Percentiles rank a stretch among this genome's conserved stretches.
Conservation (phyloP, 2,888 invertebrate species). For the Lathronympha strigana region DNA sequence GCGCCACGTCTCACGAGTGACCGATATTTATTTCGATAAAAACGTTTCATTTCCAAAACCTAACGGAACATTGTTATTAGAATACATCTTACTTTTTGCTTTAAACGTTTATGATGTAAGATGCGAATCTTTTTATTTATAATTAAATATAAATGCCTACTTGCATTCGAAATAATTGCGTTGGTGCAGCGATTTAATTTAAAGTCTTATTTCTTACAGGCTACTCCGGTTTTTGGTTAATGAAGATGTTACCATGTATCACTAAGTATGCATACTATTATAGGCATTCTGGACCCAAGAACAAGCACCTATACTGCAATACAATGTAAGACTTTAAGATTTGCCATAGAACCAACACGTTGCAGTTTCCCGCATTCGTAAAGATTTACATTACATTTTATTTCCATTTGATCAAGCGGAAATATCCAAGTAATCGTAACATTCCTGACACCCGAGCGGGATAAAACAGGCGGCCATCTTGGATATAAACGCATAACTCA, state of each 20-base stretch:
- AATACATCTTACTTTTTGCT: not conserved
- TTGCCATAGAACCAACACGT: not conserved
- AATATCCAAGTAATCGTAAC: conserved; percentile 59
- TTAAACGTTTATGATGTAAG: not conserved
- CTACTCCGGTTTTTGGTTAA: not conserved
- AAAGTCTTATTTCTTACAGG: not conserved
- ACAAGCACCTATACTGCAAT: not conserved
- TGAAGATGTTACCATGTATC: conserved; percentile 7
- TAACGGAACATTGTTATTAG: conserved; percentile 26
- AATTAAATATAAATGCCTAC: not conserved
- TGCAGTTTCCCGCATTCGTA: not conserved
- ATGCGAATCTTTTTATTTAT: not conserved
- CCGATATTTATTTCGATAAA: conserved; percentile 37
- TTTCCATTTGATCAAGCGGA: conserved; percentile 50
- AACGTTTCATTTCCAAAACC: conserved; percentile 25
- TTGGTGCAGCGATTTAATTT: not conserved
- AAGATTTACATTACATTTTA: conserved; percentile 43
- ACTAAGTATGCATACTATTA: not conserved
- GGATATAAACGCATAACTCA: conserved; percentile 80
- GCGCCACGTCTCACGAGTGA: conserved; percentile 18
- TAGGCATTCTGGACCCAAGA: not conserved
- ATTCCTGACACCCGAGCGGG: conserved; percentile 70
- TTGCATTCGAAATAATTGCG: not conserved
- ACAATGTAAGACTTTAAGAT: not conserved
- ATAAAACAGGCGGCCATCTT: conserved; percentile 72